Evolutionary conservation across 1,140 invertebrate genomes (phyloP).

Genomic region (Matsumurasca onukii): DNA sequence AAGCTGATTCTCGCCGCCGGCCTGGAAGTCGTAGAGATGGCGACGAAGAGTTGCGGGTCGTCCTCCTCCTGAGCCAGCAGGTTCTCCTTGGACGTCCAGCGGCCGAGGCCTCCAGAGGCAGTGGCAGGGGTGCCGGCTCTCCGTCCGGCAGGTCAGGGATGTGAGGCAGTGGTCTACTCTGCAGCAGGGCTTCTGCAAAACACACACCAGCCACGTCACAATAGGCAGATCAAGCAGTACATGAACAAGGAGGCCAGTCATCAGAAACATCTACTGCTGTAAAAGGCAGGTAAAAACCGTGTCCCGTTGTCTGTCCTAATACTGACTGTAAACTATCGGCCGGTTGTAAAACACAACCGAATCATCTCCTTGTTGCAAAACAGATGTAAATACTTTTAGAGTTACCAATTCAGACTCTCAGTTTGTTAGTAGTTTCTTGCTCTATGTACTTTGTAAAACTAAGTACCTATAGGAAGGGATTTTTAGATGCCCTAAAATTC

Average conservation of each 20-base stretch:
- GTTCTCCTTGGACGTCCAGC: constrained; percentile 97
- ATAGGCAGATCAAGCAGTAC: no score
- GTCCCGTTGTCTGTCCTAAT: neutral
- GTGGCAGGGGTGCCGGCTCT: constrained; percentile 56
- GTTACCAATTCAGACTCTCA: no score
- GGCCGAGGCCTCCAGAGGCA: constrained; percentile 45
- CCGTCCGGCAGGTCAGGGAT: constrained; percentile 73
- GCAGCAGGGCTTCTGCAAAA: constrained; percentile 85
- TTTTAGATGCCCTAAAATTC: no score
- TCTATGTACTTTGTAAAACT: no score
- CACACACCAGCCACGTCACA: no score
- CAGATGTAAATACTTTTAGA: no score
- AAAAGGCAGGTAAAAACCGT: no score
- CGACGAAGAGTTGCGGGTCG: constrained; percentile 92
- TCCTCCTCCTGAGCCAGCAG: constrained; percentile 87
- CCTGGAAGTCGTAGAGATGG: constrained; percentile 98
- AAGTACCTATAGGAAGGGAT: no score
- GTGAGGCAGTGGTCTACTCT: constrained; percentile 86
- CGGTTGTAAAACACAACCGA: neutral
- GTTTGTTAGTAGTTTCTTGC: no score
- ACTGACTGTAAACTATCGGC: neutral
- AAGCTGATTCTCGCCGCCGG: constrained; percentile 95
- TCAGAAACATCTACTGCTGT: no score
- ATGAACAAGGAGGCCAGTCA: no score
- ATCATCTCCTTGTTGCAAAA: no score